These are phyloP conservation scores for Eulithis testata DNA, from an alignment of 2,888 invertebrate genomes.

Conservation along the genomic window DNA sequence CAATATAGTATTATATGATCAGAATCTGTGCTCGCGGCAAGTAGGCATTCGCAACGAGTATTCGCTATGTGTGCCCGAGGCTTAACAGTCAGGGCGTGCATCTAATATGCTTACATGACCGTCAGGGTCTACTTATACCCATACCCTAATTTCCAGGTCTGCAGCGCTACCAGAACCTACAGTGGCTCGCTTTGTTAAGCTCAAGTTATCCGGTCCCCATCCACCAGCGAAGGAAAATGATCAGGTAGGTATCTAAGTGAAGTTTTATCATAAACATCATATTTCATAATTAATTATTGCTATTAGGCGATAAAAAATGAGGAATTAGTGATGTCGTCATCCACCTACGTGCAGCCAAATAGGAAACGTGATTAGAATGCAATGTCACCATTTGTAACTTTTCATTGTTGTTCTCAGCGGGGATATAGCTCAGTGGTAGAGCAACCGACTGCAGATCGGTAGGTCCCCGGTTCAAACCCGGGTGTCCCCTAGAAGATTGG, in stretches of 20 bases:
- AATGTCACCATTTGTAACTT: background rate
- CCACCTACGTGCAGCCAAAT: conserved; percentile 18
- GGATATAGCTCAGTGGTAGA: conserved; percentile 36
- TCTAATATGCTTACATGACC: no score
- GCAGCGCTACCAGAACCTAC: conserved; percentile 88
- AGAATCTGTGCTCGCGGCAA: no score
- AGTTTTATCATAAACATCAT: background rate
- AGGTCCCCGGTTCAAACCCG: conserved; percentile 35
- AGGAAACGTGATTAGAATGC: conserved; percentile 2
- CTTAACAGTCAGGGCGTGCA: no score
- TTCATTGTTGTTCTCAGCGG: background rate
- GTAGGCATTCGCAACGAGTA: no score
- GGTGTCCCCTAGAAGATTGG: conserved; percentile 21
- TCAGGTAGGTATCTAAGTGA: conserved; percentile 82
- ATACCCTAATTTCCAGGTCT: conserved; percentile 56
- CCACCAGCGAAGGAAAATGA: conserved; percentile 91
- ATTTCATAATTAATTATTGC: background rate
- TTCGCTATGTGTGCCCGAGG: no score
- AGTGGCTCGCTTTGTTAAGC: conserved; percentile 87
- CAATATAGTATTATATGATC: no score
- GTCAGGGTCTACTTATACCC: no score
- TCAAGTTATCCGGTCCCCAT: conserved; percentile 93
- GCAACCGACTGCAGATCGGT: conserved; percentile 35
- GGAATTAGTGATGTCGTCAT: conserved; percentile 7
- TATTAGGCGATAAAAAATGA: background rate